phyloP scores from a whole-genome alignment of 2,888 invertebrate species.

The Agonopterix heracliana region DNA sequence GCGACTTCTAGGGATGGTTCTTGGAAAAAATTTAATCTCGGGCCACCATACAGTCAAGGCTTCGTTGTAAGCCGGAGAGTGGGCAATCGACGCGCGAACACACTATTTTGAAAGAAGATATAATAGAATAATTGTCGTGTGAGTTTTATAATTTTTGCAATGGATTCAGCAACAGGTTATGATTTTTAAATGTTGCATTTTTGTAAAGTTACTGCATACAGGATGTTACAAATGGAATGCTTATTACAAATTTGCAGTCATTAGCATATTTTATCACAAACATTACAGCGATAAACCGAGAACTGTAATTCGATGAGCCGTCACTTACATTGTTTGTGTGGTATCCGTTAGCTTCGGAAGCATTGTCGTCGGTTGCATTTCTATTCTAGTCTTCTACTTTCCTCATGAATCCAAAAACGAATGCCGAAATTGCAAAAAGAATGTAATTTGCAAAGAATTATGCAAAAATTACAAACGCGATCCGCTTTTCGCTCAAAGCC shows the following conservation, averaged over 20 bases:
- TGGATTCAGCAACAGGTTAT: slow-evolving; percentile 2
- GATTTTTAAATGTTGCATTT: background rate
- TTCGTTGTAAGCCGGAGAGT: too few species aligned
- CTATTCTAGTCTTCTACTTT: slow-evolving; percentile 37
- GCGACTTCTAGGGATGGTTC: too few species aligned
- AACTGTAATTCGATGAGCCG: slow-evolving; percentile 12
- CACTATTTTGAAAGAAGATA: too few species aligned
- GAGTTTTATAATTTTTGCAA: too few species aligned
- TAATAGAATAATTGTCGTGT: too few species aligned
- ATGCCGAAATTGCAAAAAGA: slow-evolving; percentile 24
- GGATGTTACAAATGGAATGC: too few species aligned
- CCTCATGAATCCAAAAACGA: slow-evolving; percentile 47
- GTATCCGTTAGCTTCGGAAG: slow-evolving; percentile 62
- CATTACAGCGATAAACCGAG: slow-evolving; percentile 1
- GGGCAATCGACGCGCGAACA: too few species aligned
- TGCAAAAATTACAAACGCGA: slow-evolving; percentile 42
- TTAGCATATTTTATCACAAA: too few species aligned
- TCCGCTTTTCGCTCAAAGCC: slow-evolving; percentile 38
- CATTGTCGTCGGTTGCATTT: slow-evolving; percentile 61
- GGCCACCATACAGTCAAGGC: too few species aligned
- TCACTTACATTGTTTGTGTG: slow-evolving; percentile 69
- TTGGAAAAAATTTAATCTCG: too few species aligned
- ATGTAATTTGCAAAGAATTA: slow-evolving; percentile 29
- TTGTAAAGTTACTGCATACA: too few species aligned
- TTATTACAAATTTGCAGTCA: too few species aligned